Evolutionary conservation across 2,113 vertebrate genomes (phyloP).

Genomic region (Triplophysa dalaica): DNA sequence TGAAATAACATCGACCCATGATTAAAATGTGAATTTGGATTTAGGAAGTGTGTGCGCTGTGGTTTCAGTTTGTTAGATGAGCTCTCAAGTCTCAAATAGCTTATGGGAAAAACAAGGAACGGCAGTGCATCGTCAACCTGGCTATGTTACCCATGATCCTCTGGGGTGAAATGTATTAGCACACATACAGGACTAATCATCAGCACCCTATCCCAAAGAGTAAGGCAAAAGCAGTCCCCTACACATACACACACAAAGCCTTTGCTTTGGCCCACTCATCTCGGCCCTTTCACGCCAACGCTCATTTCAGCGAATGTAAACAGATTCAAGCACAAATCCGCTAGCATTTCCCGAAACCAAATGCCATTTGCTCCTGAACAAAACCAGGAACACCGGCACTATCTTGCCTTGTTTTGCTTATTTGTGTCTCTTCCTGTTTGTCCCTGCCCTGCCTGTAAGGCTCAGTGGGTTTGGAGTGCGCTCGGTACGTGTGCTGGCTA

Average conservation of each 20-base stretch:
- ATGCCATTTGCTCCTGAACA: slow-evolving; percentile 39
- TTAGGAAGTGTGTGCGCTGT: slow-evolving; percentile 53
- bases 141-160: slow-evolving; percentile 71
- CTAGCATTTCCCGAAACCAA: slow-evolving; percentile 64
- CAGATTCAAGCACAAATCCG: slow-evolving; percentile 62
- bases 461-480: slow-evolving; percentile 62
- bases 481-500: slow-evolving; percentile 69
- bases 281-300: slow-evolving; percentile 56
- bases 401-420: slow-evolving; percentile 26
- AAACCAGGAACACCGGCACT: background rate
- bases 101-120: slow-evolving; percentile 41
- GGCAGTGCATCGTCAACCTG: slow-evolving; percentile 71
- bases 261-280: background rate
- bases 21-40: slow-evolving; percentile 13
- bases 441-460: slow-evolving; percentile 45
- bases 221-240: slow-evolving; percentile 20
- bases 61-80: background rate
- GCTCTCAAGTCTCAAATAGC: slow-evolving; percentile 44
- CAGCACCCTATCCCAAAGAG: slow-evolving; percentile 24
- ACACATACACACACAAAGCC: background rate
- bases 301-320: slow-evolving; percentile 69
- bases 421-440: slow-evolving; percentile 4
- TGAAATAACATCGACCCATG: background rate
- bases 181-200: slow-evolving; percentile 60
- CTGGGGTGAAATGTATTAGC: slow-evolving; percentile 66